Base-by-base conservation (phyloP, 2,888 invertebrate species). In the Muschampia plurimacula region DNA sequence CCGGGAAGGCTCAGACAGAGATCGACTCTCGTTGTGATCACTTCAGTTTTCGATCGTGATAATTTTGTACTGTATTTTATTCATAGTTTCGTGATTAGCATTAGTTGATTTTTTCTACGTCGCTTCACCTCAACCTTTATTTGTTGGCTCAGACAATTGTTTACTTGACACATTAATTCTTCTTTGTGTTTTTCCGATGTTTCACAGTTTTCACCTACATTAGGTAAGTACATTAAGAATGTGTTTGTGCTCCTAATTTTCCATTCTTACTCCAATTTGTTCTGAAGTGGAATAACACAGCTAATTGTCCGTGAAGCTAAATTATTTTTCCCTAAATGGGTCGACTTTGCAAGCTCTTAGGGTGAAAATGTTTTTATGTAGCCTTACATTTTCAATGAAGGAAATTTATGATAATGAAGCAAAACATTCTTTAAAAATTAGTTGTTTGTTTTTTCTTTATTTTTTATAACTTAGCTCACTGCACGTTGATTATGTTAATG, bases 1-100 rank as follows among this genome's bases (percentile, higher is more conserved):
- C 84, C 83, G 83, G 83, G 82, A 79, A 84, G 87, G 81, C 83
- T 82, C 92, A 94, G 86, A 93, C 80, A 84, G 86, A 84, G 86
- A 83, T 84, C 86, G 88, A 77, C 90, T 86, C 88, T 89, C 90
- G 90, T 75, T 80, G 85, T 81, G 89, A 78, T 82, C 87, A 82
- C 90, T 89, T 84, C 89, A 73, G 72, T 74, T 74, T 73, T 74
- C 69, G 46, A 73, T 75, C 71, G 73, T 71, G 62, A 44, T 59
- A 62, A 39, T 41, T 62, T 62, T 41, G 32, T 62, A 8, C 13
- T 46, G 9, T 63, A 12, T 41, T n/a, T 55, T 72, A 28, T 41
- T 57, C n/a, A 41, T 59, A 7, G 59, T 32, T 59, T 13, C 36
- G 28, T 22, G 59, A 36, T 36, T 36, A 59, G 7, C 7, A 59